Evolutionary conservation across 2,797 vertebrate genomes (phyloP).

Genomic region (Garrulus glandarius): DNA sequence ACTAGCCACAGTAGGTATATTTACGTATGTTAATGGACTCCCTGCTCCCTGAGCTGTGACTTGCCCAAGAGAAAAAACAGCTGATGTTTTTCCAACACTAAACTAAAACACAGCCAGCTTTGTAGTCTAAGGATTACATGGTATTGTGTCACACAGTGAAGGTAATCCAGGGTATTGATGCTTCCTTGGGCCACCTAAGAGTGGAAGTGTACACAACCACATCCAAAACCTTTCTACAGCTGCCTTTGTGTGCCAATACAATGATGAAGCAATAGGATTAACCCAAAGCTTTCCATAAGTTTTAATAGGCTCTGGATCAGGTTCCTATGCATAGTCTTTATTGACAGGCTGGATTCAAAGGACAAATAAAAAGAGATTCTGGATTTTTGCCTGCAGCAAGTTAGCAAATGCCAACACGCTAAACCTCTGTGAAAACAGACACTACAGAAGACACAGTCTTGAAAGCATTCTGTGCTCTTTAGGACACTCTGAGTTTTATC

Average conservation of each 20-base stretch:
- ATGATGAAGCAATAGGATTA: slow-evolving; percentile 7
- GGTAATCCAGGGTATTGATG: neutral
- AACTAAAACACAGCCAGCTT: neutral
- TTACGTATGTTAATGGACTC: neutral
- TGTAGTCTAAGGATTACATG: neutral
- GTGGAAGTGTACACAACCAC: neutral
- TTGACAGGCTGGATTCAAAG: neutral
- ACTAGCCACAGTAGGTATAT: neutral
- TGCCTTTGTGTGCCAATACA: neutral
- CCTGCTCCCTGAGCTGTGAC: neutral
- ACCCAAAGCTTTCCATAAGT: neutral
- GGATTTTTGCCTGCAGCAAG: slow-evolving; percentile 2
- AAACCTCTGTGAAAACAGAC: neutral
- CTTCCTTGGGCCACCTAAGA: neutral
- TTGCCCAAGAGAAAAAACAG: neutral
- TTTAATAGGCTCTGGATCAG: neutral
- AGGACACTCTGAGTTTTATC: neutral
- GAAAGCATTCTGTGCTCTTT: neutral
- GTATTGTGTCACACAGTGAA: neutral
- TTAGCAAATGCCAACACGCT: slow-evolving; percentile 4
- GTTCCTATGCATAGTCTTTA: neutral
- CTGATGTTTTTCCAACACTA: neutral
- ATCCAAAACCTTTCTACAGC: neutral
- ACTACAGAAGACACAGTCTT: neutral
- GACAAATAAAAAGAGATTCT: slow-evolving; percentile 7